Evolutionary conservation across 2,113 vertebrate species (phyloP), one percentile per base, ranked within the genome.

Genomic region (Turdus rufiventris): DNA sequence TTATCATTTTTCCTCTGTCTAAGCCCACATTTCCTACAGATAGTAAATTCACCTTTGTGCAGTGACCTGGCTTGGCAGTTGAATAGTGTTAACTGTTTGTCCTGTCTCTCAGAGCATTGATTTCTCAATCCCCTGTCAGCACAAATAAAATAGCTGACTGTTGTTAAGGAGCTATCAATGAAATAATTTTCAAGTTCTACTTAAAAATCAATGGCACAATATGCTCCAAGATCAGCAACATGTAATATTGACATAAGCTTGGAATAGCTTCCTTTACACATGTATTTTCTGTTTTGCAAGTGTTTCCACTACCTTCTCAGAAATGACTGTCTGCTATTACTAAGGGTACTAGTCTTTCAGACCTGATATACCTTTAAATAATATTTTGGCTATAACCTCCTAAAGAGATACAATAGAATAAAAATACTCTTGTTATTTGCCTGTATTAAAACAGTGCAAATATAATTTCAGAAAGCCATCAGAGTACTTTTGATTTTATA

Each of bases 1-100:
- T 94, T 72, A 63, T 42, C 0, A 14, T 94, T 81, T 94, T 70
- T 53, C 43, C 76, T 78, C 78, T 10, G 4, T 9, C 12, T 61
- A 75, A 96, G 81, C 68, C 76, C 43, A 40, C 19, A 23, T 33
- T 92, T 43, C 57, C 38, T 71, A 40, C 56, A 70, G 48, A 78
- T 80, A 68, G 42, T 48, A 71, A 76, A 60, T 77, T 87, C 70
- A 93, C 42, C 76, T 92, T 86, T 75, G 79, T 92, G 65, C 72
- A n/a, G 65, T 96, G 89, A 92, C 89, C 76, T 93, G 91, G 73
- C 94, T 91, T 86, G 78, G 84, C 72, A 74, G 83, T 48, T 91
- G 86, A 89, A 67, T 84, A 33, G 13, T 87, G 68, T 96, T 96
- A 94, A 67, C 86, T 66, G 75, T 88, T 93, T 5, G 2, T 77